Evolutionary conservation across 2,113 vertebrate genomes (phyloP), one percentile per base, ranked within the genome.

Genomic region (Tautogolabrus adspersus): DNA sequence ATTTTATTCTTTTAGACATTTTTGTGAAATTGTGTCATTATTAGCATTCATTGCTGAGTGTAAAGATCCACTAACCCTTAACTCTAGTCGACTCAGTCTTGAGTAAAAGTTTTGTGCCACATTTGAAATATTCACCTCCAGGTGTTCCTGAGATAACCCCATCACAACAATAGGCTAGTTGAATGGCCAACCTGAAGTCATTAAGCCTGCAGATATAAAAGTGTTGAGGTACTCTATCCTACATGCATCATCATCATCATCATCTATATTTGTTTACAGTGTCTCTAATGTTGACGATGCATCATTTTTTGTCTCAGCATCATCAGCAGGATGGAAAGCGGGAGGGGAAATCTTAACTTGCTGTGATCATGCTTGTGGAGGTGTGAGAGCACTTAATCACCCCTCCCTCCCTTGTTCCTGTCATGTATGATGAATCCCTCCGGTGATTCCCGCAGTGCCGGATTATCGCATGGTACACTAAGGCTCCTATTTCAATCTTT

Each of bases 301-400:
- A 49, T 55, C 2, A 13, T 58, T 54, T 63, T 34, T 63, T 22
- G 47, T 69, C 57, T 67, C n/a, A 21, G 66, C 66, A 77, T 79
- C 75, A 66, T 78, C 72, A 77, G 58, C 18, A 23, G 18, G 21
- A 8, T 44, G 52, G 34, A 74, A 19, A 18, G 58, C 68, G 58
- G 57, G 59, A 11, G 26, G 23, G 15, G 40, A 46, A 55, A 19
- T 73, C 34, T 30, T 66, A 62, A 72, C 49, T 66, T 63, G 22
- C 49, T 74, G 23, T 65, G 66, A 68, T 65, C 12, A 1, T 56
- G 60, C 34, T 68, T 15, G 16, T 10, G 21, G 62, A 83, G 67
- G 86, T 79, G 74, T 66, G 58, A 77, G 74, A 78, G 19, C 70
- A 44, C 38, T 34, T 69, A 85, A 44, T 67, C 44, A n/a, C 12